A percentile compares a stretch with the other conserved stretches of the same genome.
Conservation (phyloP, 2,797 vertebrate species). For the Phoxinus dragarum region DNA sequence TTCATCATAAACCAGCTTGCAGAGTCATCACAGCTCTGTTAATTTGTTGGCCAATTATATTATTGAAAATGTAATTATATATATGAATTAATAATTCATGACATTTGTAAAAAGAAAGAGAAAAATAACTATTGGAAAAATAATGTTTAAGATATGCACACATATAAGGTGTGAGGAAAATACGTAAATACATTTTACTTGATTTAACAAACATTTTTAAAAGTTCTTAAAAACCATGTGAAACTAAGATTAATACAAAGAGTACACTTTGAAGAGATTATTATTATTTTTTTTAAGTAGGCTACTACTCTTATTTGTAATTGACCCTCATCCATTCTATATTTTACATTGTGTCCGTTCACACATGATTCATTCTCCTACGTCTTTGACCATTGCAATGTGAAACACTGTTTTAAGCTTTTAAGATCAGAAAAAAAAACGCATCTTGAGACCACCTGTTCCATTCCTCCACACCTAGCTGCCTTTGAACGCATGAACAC, state of each 20-base stretch:
- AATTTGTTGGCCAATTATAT: neutral
- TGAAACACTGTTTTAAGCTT: neutral
- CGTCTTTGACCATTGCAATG: neutral
- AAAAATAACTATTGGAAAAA: neutral
- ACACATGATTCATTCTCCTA: neutral
- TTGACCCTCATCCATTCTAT: neutral
- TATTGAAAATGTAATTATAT: neutral
- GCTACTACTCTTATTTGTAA: neutral
- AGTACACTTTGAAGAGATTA: neutral
- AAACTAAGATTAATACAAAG: neutral
- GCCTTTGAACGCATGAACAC: neutral
- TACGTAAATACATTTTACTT: neutral
- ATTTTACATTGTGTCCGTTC: neutral
- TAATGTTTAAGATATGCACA: neutral
- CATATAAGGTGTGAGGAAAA: no score
- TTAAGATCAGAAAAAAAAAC: neutral
- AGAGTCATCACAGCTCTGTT: constrained; percentile 14
- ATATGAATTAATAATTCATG: neutral
- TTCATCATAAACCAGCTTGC: constrained; percentile 1
- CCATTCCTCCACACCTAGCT: neutral
- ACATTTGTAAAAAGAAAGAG: no score
- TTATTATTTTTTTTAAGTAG: neutral
- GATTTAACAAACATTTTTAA: neutral
- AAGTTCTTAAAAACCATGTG: neutral
- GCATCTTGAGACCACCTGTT: neutral